A percentile compares a stretch with the other conserved stretches of the same genome.
These are phyloP conservation scores for Mechanitis messenoides DNA, from an alignment of 2,888 invertebrate species.

Conservation along the genomic window DNA sequence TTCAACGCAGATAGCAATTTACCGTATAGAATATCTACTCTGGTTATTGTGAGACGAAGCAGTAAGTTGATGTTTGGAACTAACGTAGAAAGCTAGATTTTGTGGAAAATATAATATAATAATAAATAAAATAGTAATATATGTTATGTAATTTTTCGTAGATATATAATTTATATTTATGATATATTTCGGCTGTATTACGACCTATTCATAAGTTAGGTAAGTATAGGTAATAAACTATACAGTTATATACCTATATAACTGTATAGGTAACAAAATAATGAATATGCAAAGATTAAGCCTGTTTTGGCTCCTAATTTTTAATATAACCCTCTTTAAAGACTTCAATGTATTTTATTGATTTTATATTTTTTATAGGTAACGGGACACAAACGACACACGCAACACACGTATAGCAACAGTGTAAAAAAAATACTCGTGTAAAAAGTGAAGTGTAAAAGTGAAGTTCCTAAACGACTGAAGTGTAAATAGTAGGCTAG, in stretches of 20 bases:
- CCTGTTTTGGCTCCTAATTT: neutral
- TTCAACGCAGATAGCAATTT: conserved; percentile 17
- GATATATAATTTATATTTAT: too few relatives aligned
- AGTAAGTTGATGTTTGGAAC: conserved; percentile 17
- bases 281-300: too few relatives aligned
- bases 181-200: too few relatives aligned
- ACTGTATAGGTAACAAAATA: too few relatives aligned
- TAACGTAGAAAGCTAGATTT: neutral
- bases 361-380: conserved; percentile 52
- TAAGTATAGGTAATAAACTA: too few relatives aligned
- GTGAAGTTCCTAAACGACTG: conserved; percentile 57
- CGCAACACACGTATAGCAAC: conserved; percentile 61
- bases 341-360: neutral
- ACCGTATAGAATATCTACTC: conserved; percentile 21
- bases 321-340: neutral
- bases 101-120: neutral
- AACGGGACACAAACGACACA: conserved; percentile 56
- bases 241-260: too few relatives aligned
- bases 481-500: conserved; percentile 40
- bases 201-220: too few relatives aligned
- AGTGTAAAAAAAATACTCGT: conserved; percentile 34
- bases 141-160: too few relatives aligned
- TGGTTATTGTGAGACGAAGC: conserved; percentile 23
- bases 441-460: conserved; percentile 20
- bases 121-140: too few relatives aligned